These are phyloP conservation scores for Enteromius treurensis DNA, from an alignment of 2,797 vertebrate species.

Conservation along the genomic window DNA sequence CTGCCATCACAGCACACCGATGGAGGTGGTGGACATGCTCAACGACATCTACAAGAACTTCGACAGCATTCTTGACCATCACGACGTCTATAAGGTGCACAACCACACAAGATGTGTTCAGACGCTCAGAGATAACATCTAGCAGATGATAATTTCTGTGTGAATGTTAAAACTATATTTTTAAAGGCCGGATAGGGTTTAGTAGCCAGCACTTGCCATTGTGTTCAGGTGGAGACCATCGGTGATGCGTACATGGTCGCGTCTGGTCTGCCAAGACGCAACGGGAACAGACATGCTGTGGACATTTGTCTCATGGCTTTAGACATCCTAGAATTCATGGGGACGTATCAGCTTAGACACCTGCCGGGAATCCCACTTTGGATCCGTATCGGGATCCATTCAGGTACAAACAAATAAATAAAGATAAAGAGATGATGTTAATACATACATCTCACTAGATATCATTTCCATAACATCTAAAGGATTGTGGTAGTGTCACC, in stretches of 20 bases:
- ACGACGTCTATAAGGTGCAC: conserved; percentile 96
- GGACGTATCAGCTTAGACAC: conserved; percentile 90
- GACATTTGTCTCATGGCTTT: conserved; percentile 95
- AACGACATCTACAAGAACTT: conserved; percentile 98
- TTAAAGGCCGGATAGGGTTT: background rate
- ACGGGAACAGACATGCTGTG: conserved; percentile 90
- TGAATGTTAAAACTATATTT: background rate
- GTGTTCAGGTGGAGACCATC: conserved; percentile 89
- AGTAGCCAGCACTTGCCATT: background rate
- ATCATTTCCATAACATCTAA: background rate
- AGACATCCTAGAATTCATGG: conserved; percentile 93
- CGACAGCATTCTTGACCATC: conserved; percentile 93
- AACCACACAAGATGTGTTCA: background rate
- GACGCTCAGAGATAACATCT: background rate
- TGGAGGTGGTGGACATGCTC: conserved; percentile 98
- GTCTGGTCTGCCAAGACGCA: conserved; percentile 91
- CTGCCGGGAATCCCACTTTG: conserved; percentile 93
- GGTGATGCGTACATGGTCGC: conserved; percentile 98
- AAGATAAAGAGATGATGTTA: background rate
- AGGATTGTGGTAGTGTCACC: background rate
- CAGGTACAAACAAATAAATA: conserved; percentile 76
- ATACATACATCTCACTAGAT: background rate
- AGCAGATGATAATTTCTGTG: background rate
- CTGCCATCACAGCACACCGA: conserved; percentile 96
- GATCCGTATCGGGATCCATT: conserved; percentile 97